Percentiles rank a stretch among this genome's conserved stretches.
phyloP scores from a whole-genome alignment of 1,140 invertebrate species.

The Drosophila pseudoananassae region DNA sequence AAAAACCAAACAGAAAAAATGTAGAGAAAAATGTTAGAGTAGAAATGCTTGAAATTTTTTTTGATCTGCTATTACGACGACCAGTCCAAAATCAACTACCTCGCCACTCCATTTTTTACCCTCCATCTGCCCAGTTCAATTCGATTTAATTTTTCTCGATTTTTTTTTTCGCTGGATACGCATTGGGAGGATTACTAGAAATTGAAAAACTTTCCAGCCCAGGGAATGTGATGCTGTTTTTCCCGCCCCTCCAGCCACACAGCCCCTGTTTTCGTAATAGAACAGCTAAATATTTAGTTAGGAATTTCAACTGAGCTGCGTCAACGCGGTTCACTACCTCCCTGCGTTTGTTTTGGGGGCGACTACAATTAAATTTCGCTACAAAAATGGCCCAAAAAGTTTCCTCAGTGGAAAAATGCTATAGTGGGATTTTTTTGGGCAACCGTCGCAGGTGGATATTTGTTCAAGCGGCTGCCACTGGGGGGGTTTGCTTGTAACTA shows the following conservation, averaged over 20 bases:
- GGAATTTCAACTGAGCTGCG: constrained; percentile 59
- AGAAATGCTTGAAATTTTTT: constrained; percentile 46
- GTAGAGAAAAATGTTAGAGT: not conserved
- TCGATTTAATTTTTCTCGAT: constrained; percentile 52
- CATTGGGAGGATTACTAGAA: constrained; percentile 66
- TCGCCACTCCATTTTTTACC: constrained; percentile 1
- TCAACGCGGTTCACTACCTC: constrained; percentile 14
- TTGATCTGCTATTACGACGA: constrained; percentile 19
- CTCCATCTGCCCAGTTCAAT: constrained; percentile 41
- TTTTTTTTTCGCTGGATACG: constrained; percentile 33
- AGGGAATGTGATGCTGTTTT: constrained; percentile 12
- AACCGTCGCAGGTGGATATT: constrained; percentile 24
- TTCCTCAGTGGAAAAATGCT: not conserved
- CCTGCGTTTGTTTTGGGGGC: constrained; percentile 3
- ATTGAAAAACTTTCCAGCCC: constrained; percentile 53
- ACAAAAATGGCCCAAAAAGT: constrained; percentile 10
- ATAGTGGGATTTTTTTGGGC: constrained; percentile 1
- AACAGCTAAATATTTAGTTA: constrained; percentile 73
- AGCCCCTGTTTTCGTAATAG: constrained; percentile 46
- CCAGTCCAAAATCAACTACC: constrained; percentile 20
- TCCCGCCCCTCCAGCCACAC: not conserved
- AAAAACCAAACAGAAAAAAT: constrained; percentile 31
- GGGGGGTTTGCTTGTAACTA: constrained; percentile 6
- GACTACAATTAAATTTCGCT: constrained; percentile 10
- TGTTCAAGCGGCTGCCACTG: constrained; percentile 21